These are phyloP conservation scores for Lasioglossum albipes DNA, from an alignment of 1,140 invertebrate genomes.

Conservation along the genomic window DNA sequence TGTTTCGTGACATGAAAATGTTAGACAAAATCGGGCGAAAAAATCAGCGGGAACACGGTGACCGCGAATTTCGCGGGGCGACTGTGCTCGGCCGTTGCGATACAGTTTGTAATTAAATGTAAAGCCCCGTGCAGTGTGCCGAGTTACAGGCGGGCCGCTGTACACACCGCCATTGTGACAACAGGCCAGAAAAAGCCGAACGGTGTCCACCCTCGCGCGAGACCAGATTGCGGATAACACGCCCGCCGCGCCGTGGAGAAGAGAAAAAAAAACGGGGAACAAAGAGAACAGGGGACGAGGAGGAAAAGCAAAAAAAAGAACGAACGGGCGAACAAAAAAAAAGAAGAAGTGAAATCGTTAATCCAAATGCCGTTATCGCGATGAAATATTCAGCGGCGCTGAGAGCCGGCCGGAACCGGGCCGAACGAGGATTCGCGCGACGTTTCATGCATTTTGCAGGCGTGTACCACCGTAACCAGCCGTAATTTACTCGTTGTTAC, in stretches of 20 bases:
- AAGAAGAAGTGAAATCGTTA: slow-evolving; percentile 4
- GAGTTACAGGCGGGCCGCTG: not conserved
- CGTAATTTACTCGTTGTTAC: no score
- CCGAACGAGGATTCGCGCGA: no score
- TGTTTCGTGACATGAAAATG: not conserved
- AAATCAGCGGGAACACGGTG: not conserved
- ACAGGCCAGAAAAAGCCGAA: not conserved
- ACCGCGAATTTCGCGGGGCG: not conserved
- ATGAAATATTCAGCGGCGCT: slow-evolving; percentile 14
- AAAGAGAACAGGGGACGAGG: not conserved
- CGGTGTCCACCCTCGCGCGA: not conserved
- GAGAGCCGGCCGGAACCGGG: not conserved
- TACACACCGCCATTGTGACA: not conserved
- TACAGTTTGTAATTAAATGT: slow-evolving; percentile 25
- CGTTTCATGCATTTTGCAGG: no score
- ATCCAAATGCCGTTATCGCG: slow-evolving; percentile 25
- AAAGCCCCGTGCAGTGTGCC: not conserved
- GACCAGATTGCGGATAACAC: slow-evolving; percentile 12
- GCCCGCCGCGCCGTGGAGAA: no score
- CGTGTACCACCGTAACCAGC: no score
- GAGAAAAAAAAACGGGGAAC: no score
- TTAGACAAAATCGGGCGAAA: not conserved
- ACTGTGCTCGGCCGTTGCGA: not conserved
- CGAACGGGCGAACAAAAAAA: not conserved
- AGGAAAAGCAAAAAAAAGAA: no score